A percentile compares a stretch with the other conserved stretches of the same genome.
Conservation (phyloP, 2,888 invertebrate genomes). For the Salpingus planirostris region DNA sequence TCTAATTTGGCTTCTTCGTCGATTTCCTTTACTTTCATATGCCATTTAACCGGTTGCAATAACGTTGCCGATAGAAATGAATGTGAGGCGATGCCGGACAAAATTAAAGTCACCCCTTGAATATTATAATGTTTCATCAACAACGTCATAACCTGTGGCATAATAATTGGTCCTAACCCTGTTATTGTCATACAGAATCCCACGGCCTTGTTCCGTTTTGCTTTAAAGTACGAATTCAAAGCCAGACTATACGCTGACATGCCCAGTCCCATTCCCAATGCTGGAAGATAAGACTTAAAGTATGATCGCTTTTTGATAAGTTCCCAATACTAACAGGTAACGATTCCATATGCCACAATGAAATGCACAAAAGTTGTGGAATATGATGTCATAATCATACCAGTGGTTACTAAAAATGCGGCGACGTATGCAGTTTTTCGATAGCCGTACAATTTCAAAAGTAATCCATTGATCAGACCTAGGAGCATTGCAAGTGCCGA, state of each 20-base stretch:
- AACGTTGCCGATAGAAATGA: slow-evolving; percentile 51
- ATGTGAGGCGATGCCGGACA: slow-evolving; percentile 54
- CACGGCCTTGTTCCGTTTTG: slow-evolving; percentile 52
- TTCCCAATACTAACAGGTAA: slow-evolving; percentile 66
- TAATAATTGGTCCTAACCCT: slow-evolving; percentile 57
- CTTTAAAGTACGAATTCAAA: slow-evolving; percentile 56
- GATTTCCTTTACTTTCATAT: slow-evolving; percentile 38
- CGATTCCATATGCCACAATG: slow-evolving; percentile 56
- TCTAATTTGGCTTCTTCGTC: slow-evolving; percentile 4
- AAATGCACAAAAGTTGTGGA: slow-evolving; percentile 50
- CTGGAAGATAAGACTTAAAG: no score
- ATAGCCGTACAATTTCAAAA: slow-evolving; percentile 53
- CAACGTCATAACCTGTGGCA: slow-evolving; percentile 52
- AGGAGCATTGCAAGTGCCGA: slow-evolving; percentile 59
- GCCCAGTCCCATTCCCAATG: slow-evolving; percentile 51
- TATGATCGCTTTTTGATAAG: no score
- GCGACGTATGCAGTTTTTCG: slow-evolving; percentile 54
- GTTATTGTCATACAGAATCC: slow-evolving; percentile 56
- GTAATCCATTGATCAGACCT: slow-evolving; percentile 56
- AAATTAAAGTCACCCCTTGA: slow-evolving; percentile 53
- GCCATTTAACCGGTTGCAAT: slow-evolving; percentile 61
- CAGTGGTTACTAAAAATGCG: slow-evolving; percentile 46
- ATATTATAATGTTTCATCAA: slow-evolving; percentile 50
- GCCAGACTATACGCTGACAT: slow-evolving; percentile 55
- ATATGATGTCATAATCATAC: slow-evolving; percentile 51